Evolutionary conservation across 2,113 vertebrate genomes (phyloP).

Genomic region (Strix aluco): DNA sequence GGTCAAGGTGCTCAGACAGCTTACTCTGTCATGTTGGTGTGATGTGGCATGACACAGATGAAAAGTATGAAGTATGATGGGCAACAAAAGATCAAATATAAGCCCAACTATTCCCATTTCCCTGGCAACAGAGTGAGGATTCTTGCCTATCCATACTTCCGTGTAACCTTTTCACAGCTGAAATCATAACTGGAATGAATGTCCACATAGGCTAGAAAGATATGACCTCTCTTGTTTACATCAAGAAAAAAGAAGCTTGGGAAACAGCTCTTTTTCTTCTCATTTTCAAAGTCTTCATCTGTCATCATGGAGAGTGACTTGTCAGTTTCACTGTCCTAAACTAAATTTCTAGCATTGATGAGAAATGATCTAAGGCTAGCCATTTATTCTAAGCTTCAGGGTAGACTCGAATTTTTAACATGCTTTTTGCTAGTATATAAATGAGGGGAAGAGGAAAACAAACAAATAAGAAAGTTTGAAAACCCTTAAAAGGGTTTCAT

Average conservation of each 20-base stretch:
- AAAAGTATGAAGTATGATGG: slow-evolving; percentile 2
- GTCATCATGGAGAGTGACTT: background rate
- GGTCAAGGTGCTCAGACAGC: slow-evolving; percentile 29
- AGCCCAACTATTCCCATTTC: background rate
- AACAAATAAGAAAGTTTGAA: background rate
- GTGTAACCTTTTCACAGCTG: background rate
- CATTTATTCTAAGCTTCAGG: background rate
- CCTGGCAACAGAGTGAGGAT: background rate
- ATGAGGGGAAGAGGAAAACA: background rate
- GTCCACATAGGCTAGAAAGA: background rate
- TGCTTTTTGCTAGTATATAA: background rate
- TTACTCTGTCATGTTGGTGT: background rate
- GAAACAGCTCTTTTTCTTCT: background rate
- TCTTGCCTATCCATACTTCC: background rate
- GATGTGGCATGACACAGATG: background rate
- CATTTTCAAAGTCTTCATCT: background rate
- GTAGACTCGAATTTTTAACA: background rate
- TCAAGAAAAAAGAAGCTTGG: background rate
- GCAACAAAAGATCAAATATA: slow-evolving; percentile 8
- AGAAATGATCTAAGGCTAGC: background rate
- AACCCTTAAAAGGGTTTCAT: background rate
- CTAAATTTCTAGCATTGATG: background rate
- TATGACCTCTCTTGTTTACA: slow-evolving; percentile 4
- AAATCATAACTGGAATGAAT: slow-evolving; percentile 24
- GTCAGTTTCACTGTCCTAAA: slow-evolving; percentile 6